Evolutionary conservation across 1,140 invertebrate genomes (phyloP).

Genomic region (Pectinophora gossypiella): DNA sequence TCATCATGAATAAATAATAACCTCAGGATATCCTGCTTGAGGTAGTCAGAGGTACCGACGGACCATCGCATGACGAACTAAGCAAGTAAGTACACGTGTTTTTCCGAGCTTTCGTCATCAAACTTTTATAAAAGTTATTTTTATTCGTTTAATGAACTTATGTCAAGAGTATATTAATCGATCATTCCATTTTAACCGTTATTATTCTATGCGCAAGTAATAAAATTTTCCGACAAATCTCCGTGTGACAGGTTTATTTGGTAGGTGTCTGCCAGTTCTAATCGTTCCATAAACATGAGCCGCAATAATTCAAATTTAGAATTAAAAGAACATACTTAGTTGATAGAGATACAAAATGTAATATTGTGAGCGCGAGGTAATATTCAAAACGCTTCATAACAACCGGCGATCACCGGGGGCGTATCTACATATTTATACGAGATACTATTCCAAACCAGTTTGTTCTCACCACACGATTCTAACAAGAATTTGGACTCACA

Average conservation of each 20-base stretch:
- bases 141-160: too few relatives aligned
- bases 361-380: constrained; percentile 27
- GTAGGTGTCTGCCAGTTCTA: constrained; percentile 3
- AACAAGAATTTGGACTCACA: constrained; percentile 70
- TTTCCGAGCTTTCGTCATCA: too few relatives aligned
- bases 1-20: too few relatives aligned
- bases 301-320: constrained; percentile 6
- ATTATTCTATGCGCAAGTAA: too few relatives aligned
- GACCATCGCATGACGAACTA: too few relatives aligned
- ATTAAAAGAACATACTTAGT: constrained; percentile 22
- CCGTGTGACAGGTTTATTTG: background rate
- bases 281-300: constrained; percentile 12
- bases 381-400: constrained; percentile 36
- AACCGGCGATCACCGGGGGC: constrained; percentile 52
- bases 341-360: constrained; percentile 35
- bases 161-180: too few relatives aligned
- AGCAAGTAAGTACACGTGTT: too few relatives aligned
- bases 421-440: constrained; percentile 68
- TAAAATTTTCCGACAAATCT: background rate
- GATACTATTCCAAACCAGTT: constrained; percentile 64
- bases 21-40: too few relatives aligned
- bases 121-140: too few relatives aligned
- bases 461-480: constrained; percentile 55
- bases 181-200: too few relatives aligned
- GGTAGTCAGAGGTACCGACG: too few relatives aligned